Evolutionary conservation across 2,888 invertebrate species (phyloP).

Genomic region (Empis stercorea): DNA sequence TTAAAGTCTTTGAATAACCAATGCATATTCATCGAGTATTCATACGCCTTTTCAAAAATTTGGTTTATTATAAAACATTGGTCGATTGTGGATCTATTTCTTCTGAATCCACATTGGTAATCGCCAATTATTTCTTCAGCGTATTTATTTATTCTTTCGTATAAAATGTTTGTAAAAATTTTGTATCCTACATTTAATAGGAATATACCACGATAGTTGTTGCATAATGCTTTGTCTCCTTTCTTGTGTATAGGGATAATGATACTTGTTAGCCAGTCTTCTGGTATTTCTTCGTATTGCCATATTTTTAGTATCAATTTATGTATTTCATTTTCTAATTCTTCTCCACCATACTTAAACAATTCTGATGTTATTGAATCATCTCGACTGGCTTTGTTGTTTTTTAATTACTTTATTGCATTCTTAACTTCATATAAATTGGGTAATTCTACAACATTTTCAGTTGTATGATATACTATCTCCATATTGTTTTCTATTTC

Average conservation of each 20-base stretch:
- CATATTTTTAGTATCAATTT: conserved; percentile 1
- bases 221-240: not conserved
- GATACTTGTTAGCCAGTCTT: not conserved
- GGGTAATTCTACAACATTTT: not conserved
- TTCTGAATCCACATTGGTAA: conserved; percentile 4
- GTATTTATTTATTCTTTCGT: conserved; percentile 2
- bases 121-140: conserved; percentile 5
- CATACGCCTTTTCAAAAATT: conserved; percentile 1
- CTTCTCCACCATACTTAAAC: conserved; percentile 1
- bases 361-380: conserved; percentile 1
- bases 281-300: not conserved
- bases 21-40: not conserved
- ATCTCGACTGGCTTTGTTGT: conserved; percentile 1
- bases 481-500: no score
- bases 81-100: conserved; percentile 4
- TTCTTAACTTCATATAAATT: not conserved
- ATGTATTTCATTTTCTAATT: not conserved
- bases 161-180: conserved; percentile 5
- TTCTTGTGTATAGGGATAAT: not conserved
- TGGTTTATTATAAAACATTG: conserved; percentile 4
- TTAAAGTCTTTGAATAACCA: conserved; percentile 3
- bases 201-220: conserved; percentile 2
- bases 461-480: not conserved
- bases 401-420: not conserved
- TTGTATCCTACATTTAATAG: conserved; percentile 4